Conservation (phyloP, 2,113 vertebrate genomes). For the Hyaena hyaena region DNA sequence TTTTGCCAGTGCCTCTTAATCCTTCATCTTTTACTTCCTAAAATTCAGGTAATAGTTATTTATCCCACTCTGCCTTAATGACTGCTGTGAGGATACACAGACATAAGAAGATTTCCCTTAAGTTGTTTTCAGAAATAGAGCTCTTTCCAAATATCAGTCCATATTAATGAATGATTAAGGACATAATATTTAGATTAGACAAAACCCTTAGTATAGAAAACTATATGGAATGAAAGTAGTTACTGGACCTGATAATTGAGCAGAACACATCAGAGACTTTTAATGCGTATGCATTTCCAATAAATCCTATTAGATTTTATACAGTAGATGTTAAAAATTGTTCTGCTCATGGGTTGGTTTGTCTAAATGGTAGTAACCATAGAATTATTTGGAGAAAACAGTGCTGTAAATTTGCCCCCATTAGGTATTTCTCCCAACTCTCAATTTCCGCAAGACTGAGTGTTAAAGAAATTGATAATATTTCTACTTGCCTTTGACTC, state of each 20-base stretch:
- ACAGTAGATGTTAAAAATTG: slow-evolving; percentile 22
- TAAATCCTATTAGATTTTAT: slow-evolving; percentile 16
- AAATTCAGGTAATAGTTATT: slow-evolving; percentile 16
- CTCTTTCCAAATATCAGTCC: not conserved
- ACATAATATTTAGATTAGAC: slow-evolving; percentile 4
- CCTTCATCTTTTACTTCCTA: not conserved
- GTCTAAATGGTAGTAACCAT: slow-evolving; percentile 19
- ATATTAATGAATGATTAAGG: not conserved
- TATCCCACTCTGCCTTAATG: not conserved
- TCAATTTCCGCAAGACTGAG: slow-evolving; percentile 24
- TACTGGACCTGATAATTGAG: not conserved
- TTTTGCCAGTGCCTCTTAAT: slow-evolving; percentile 1
- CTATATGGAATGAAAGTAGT: slow-evolving; percentile 12
- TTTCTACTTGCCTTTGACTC: not conserved
- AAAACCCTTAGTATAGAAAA: slow-evolving; percentile 12
- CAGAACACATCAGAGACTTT: slow-evolving; percentile 23
- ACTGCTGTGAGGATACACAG: not conserved
- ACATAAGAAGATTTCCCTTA: not conserved
- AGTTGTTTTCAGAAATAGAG: slow-evolving; percentile 20
- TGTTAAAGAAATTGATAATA: slow-evolving; percentile 7
- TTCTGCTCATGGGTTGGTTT: slow-evolving; percentile 30
- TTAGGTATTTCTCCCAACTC: not conserved
- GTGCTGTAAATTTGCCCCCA: not conserved
- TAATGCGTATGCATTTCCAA: slow-evolving; percentile 12
- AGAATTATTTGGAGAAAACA: slow-evolving; percentile 38